Percentiles rank a stretch among this genome's conserved stretches.
These are phyloP conservation scores for Rhinella marina DNA, from an alignment of 2,797 vertebrate species.

Conservation along the genomic window DNA sequence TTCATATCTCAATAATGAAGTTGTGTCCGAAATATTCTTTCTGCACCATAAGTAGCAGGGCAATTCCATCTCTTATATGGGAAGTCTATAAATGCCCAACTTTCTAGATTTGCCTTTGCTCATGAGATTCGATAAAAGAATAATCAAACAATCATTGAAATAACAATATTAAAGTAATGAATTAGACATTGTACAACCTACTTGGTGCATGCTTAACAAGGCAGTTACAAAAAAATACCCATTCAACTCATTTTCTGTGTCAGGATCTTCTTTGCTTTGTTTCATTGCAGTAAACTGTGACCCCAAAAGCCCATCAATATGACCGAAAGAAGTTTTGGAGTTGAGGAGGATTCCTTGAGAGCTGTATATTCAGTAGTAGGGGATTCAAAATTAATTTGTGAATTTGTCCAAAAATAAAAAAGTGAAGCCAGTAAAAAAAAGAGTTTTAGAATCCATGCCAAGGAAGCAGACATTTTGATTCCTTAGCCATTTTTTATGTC, in stretches of 20 bases:
- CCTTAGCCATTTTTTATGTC: constrained; percentile 81
- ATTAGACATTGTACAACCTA: constrained; percentile 49
- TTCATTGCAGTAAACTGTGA: constrained; percentile 95
- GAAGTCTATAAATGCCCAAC: constrained; percentile 64
- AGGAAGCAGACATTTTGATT: constrained; percentile 82
- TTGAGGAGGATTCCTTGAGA: constrained; percentile 81
- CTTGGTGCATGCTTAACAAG: constrained; percentile 84
- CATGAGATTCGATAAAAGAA: constrained; percentile 72
- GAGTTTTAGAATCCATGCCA: constrained; percentile 57
- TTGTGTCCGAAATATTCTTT: constrained; percentile 2
- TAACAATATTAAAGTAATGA: constrained; percentile 10
- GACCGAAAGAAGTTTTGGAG: constrained; percentile 88
- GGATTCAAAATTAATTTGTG: constrained; percentile 75
- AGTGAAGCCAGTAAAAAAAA: not conserved
- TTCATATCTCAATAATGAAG: not conserved
- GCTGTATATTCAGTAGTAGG: constrained; percentile 79
- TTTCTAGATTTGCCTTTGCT: constrained; percentile 88
- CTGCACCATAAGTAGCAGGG: not conserved
- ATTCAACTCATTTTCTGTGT: constrained; percentile 90
- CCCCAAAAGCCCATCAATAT: constrained; percentile 93
- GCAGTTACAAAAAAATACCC: constrained; percentile 76
- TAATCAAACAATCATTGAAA: constrained; percentile 2
- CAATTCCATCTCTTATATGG: too few species aligned
- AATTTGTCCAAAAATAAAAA: constrained; percentile 43
- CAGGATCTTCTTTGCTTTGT: constrained; percentile 93